These are phyloP conservation scores for Apomyelois bistriatella DNA, from an alignment of 2,888 invertebrate genomes.

Conservation along the genomic window DNA sequence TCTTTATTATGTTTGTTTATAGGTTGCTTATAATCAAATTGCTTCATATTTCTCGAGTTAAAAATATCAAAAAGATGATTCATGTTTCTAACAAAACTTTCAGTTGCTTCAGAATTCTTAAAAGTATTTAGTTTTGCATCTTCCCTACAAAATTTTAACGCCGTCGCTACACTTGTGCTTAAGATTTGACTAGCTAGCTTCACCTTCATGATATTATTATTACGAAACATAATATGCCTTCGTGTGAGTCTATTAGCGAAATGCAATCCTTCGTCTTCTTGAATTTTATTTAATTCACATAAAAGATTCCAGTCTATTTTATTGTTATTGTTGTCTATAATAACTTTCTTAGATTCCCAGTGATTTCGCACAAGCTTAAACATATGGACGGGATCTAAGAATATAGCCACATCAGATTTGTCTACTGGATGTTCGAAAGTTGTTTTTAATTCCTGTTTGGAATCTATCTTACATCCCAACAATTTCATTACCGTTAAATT, in stretches of 20 bases:
- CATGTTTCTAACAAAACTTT: conserved; percentile 10
- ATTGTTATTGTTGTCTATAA: conserved; percentile 14
- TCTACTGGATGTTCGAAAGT: conserved; percentile 13
- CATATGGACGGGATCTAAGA: conserved; percentile 16
- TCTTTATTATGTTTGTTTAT: background rate
- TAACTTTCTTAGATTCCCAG: conserved; percentile 11
- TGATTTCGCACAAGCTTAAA: conserved; percentile 16
- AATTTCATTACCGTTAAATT: conserved; percentile 13
- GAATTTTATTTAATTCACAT: background rate
- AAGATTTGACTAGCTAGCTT: conserved; percentile 9
- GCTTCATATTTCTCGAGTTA: conserved; percentile 18
- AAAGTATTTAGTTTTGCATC: conserved; percentile 11
- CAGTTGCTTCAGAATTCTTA: conserved; percentile 13
- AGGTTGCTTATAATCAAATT: conserved; percentile 9
- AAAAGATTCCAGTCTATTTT: background rate
- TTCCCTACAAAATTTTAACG: conserved; percentile 2
- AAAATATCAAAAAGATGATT: conserved; percentile 28
- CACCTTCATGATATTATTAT: conserved; percentile 22
- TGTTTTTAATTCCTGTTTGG: conserved; percentile 5
- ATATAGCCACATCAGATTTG: conserved; percentile 12
- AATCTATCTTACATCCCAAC: conserved; percentile 7
- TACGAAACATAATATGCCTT: conserved; percentile 20
- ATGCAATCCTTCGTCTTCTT: conserved; percentile 17
- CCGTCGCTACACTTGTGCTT: conserved; percentile 6
- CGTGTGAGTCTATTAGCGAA: conserved; percentile 19